Evolutionary conservation across 2,113 vertebrate species (phyloP).

Genomic region (Pedionomus torquatus): DNA sequence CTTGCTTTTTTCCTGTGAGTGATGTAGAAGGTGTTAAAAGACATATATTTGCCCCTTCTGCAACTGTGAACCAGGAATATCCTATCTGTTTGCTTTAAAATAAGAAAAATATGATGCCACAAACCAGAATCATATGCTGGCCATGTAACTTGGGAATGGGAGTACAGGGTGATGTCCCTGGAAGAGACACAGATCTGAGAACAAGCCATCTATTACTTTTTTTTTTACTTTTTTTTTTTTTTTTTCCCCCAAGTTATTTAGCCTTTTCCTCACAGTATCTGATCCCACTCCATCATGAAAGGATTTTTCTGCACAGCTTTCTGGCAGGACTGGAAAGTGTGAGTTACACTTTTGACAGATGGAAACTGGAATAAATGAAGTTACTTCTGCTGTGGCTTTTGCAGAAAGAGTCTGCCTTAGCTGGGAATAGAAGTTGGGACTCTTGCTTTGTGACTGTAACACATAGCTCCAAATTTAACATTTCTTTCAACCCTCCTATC

Average conservation of each 20-base stretch:
- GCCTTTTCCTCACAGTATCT: not conserved
- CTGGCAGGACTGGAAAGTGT: not conserved
- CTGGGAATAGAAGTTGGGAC: not conserved
- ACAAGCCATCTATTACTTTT: not conserved
- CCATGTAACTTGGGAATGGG: not conserved
- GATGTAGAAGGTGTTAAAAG: slow-evolving; percentile 7
- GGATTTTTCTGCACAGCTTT: not conserved
- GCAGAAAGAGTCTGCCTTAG: not conserved
- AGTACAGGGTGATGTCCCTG: not conserved
- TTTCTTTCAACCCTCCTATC: not conserved
- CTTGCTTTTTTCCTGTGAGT: not conserved
- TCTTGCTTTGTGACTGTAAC: not conserved
- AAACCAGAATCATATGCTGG: not conserved
- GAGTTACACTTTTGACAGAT: not conserved
- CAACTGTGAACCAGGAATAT: not conserved
- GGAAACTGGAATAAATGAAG: not conserved
- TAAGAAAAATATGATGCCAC: not conserved
- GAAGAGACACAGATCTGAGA: not conserved
- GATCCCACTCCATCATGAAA: not conserved
- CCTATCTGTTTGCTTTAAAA: not conserved
- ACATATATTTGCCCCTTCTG: not conserved
- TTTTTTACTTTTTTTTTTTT: not conserved
- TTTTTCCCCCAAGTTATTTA: not conserved
- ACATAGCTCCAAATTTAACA: not conserved
- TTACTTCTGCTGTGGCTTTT: not conserved